Evolutionary conservation across 2,888 invertebrate genomes (phyloP), one percentile per base, ranked within the genome.

Genomic region (Drosophila prolongata): DNA sequence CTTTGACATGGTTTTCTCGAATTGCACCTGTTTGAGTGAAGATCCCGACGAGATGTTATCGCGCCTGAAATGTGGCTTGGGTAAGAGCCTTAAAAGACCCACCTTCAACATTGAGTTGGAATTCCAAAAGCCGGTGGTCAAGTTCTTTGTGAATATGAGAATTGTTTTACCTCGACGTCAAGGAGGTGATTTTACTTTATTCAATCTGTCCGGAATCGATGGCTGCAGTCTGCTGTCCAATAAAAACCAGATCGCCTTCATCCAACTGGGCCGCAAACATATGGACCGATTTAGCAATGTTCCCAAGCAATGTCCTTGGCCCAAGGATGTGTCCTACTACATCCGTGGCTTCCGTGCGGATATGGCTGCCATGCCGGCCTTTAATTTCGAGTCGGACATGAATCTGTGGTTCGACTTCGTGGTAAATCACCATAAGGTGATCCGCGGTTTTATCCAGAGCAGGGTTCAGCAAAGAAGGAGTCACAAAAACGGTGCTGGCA

Each of bases 201-300:
- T 79, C 1, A 81, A 84, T 52, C 47, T 76, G 9, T 75, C 55
- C 3, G 57, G 58, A 35, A 55, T 80, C 38, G 73, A 77, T 57
- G 87, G 76, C 2, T 80, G 87, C 44, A 59, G 69, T 13, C 13
- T 82, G 52, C 62, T 78, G n/a, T 61, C 67, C 2, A 78, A 77
- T 46, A 66, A 69, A 16, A 75, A 80, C 42, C 85, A 78, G 44
- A 72, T 77, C 43, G 59, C 72, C 13, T 66, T 86, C 5, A 53
- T 75, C 24, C 59, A 76, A 16, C 40, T 75, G 47, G 75, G 73
- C 10, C 64, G 75, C 16, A 52, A 59, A n/a, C 61, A 64, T 13
- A 38, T 78, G 58, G 56, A 72, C 27, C 73, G 56, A 1, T 71
- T 54, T 16, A 68, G 76, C 11, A 74, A 76, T 43, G 42, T 77